A percentile compares a stretch with the other conserved stretches of the same genome.
phyloP scores from a whole-genome alignment of 2,888 invertebrate species.

The Acleris cristana region DNA sequence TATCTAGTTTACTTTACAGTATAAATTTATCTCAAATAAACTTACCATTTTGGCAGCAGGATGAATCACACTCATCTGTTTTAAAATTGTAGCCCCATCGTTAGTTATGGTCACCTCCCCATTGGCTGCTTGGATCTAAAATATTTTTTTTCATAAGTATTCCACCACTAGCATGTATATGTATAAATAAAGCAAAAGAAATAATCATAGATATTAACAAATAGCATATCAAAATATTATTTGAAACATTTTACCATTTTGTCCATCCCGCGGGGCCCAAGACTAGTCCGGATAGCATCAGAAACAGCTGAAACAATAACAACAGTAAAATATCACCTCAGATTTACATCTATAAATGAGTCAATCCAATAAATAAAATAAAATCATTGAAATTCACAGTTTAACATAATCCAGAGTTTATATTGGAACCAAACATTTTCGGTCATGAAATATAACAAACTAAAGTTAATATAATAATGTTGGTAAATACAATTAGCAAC shows the following conservation, averaged over 20 bases:
- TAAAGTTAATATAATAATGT: too few relatives aligned
- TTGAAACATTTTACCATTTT: constrained; percentile 93
- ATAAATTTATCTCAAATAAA: constrained; percentile 78
- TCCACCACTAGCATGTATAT: background rate
- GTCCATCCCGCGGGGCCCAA: constrained; percentile 99
- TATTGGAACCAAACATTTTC: too few relatives aligned
- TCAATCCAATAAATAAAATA: too few relatives aligned
- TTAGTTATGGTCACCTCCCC: constrained; percentile 99
- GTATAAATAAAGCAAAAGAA: background rate
- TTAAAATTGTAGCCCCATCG: constrained; percentile 99
- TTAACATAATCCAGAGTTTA: too few relatives aligned
- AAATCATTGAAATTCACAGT: too few relatives aligned
- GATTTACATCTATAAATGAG: too few relatives aligned
- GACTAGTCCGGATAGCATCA: constrained; percentile 98
- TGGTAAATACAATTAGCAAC: background rate
- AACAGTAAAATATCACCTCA: constrained; percentile 39
- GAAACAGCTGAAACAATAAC: constrained; percentile 92
- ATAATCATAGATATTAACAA: background rate
- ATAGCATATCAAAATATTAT: background rate
- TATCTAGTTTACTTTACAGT: too few relatives aligned
- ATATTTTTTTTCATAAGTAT: constrained; percentile 33
- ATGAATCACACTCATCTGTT: constrained; percentile 99
- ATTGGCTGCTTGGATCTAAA: constrained; percentile 96
- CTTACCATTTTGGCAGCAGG: constrained; percentile 99
- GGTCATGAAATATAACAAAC: too few relatives aligned